Percentiles rank a stretch among this genome's conserved stretches.
Conservation (phyloP, 1,140 invertebrate species). For the Pentalonia nigronervosa region DNA sequence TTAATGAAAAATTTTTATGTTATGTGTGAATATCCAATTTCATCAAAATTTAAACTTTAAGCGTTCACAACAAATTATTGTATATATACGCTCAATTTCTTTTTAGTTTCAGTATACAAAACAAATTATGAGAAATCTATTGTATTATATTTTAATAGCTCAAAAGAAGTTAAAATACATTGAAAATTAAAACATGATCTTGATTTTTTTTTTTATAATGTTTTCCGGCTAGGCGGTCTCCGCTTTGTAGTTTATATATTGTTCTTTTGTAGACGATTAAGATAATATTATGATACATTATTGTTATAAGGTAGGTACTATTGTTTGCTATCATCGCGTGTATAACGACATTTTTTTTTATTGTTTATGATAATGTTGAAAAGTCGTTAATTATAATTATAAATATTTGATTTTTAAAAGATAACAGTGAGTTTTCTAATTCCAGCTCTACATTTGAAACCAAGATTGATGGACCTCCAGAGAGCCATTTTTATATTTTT, state of each 20-base stretch:
- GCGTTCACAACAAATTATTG: too few species aligned
- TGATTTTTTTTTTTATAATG: neutral
- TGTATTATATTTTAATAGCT: too few species aligned
- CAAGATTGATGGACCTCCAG: neutral
- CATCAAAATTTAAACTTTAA: too few species aligned
- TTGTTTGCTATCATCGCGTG: neutral
- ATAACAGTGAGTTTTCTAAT: neutral
- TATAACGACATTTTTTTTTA: neutral
- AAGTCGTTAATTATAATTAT: slow-evolving; percentile 5
- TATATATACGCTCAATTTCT: too few species aligned
- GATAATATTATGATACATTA: neutral
- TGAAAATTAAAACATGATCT: neutral
- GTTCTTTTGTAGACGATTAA: neutral
- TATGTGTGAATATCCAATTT: too few species aligned
- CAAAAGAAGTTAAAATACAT: too few species aligned
- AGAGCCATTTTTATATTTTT: neutral
- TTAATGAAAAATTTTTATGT: too few species aligned
- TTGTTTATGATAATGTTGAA: neutral
- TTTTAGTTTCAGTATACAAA: too few species aligned
- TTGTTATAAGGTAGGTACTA: neutral
- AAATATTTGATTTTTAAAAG: neutral
- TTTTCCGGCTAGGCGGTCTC: neutral
- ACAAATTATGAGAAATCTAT: too few species aligned
- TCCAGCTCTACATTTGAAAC: neutral
- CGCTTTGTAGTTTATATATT: neutral